phyloP scores from a whole-genome alignment of 1,140 invertebrate genomes.

The fruit fly (Drosophila melanogaster) region DNA sequence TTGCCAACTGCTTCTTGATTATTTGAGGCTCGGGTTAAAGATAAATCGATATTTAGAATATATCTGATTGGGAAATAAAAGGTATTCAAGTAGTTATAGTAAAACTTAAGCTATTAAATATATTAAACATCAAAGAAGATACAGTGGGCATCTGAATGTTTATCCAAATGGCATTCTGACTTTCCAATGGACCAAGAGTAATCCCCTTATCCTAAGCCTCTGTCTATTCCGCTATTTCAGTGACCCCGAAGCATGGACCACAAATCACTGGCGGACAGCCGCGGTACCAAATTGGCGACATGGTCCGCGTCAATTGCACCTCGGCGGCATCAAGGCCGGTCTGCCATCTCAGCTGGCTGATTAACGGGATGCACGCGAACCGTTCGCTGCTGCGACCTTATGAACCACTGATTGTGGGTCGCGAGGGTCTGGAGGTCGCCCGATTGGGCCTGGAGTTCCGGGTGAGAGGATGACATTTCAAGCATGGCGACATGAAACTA shows the following conservation, averaged over 20 bases:
- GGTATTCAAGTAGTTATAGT: too few relatives aligned
- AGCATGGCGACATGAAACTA: slow-evolving; percentile 92
- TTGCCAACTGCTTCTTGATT: too few relatives aligned
- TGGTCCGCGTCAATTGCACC: slow-evolving; percentile 93
- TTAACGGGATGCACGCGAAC: slow-evolving; percentile 93
- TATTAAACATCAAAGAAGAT: too few relatives aligned
- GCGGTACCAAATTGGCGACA: slow-evolving; percentile 92
- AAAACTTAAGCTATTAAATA: too few relatives aligned
- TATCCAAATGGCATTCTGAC: too few relatives aligned
- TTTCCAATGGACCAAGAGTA: too few relatives aligned
- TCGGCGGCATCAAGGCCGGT: slow-evolving; percentile 92
- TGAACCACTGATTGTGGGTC: slow-evolving; percentile 76
- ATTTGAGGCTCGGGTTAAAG: too few relatives aligned
- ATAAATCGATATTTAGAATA: too few relatives aligned
- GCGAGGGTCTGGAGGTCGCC: slow-evolving; percentile 88
- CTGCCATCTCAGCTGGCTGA: slow-evolving; percentile 93
- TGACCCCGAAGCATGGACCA: slow-evolving; percentile 92
- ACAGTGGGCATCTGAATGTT: too few relatives aligned
- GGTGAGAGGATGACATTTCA: slow-evolving; percentile 91
- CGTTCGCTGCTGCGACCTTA: slow-evolving; percentile 78
- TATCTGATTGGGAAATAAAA: too few relatives aligned
- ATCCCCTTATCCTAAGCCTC: slow-evolving; percentile 7
- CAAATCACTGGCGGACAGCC: slow-evolving; percentile 91
- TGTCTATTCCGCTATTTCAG: slow-evolving; percentile 85
- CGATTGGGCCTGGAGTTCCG: slow-evolving; percentile 90